These are phyloP conservation scores for Lithobius niger DNA, from an alignment of 1,140 invertebrate species.

Conservation along the genomic window DNA sequence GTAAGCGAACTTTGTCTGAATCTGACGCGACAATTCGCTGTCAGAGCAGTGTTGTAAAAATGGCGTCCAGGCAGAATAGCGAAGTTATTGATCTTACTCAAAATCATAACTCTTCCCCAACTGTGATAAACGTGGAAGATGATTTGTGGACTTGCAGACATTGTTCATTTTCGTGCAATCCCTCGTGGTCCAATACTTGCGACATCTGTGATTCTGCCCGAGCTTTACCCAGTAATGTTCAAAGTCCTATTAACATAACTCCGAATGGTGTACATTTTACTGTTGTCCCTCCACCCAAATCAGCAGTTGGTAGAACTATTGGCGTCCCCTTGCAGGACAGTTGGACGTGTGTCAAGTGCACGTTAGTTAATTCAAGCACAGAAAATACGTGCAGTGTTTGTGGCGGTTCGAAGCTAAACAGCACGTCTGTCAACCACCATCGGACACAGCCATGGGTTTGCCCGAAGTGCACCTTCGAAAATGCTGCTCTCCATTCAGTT, in stretches of 20 bases:
- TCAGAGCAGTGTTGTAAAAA: background rate
- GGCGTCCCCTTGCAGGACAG: conserved; percentile 25
- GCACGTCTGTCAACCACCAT: conserved; percentile 23
- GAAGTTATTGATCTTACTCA: background rate
- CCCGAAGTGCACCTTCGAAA: background rate
- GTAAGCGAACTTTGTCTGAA: background rate
- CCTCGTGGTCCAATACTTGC: conserved; percentile 56
- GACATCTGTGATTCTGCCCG: conserved; percentile 58
- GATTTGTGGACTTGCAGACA: conserved; percentile 69
- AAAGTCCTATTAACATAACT: background rate
- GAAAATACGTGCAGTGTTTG: conserved; percentile 62
- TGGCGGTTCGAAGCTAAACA: conserved; percentile 59
- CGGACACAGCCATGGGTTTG: background rate
- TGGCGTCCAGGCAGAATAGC: background rate
- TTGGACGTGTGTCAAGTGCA: conserved; percentile 80
- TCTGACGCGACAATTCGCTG: background rate
- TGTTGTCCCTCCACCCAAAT: background rate
- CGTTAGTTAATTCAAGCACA: conserved; percentile 55
- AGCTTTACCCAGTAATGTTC: conserved; percentile 26
- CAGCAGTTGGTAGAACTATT: background rate
- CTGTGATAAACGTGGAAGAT: conserved; percentile 1
- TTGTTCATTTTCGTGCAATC: conserved; percentile 77
- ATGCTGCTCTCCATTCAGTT: background rate
- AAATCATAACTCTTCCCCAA: background rate
- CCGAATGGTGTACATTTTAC: background rate